Conservation (phyloP, 2,113 vertebrate genomes). For the Cottus gobio region DNA sequence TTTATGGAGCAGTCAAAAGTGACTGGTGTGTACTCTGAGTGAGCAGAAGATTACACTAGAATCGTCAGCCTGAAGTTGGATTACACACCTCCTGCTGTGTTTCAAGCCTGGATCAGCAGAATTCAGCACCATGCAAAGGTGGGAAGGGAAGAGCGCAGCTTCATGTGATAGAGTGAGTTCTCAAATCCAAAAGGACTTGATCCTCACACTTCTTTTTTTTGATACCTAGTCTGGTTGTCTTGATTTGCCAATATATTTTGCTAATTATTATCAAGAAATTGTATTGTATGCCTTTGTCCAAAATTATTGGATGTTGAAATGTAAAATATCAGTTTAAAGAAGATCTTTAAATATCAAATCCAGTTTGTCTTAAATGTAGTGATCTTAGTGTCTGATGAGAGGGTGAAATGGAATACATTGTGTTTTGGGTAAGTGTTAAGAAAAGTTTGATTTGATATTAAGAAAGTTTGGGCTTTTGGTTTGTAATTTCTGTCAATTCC, state of each 20-base stretch:
- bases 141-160: not conserved
- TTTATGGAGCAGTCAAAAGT: conserved; percentile 65
- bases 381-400: not conserved
- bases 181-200: conserved; percentile 13
- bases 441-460: not conserved
- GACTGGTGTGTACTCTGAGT: conserved; percentile 66
- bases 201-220: conserved; percentile 2
- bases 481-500: not conserved
- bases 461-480: not conserved
- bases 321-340: not conserved
- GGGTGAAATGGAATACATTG: not conserved
- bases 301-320: not conserved
- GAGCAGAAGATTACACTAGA: conserved; percentile 66
- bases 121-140: conserved; percentile 47
- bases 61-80: conserved; percentile 66
- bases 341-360: not conserved
- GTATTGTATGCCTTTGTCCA: no score
- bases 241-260: not conserved
- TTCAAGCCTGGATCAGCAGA: conserved; percentile 65
- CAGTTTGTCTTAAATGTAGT: not conserved
- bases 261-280: conserved; percentile 1
- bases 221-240: not conserved
- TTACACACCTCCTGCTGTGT: conserved; percentile 74
- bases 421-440: not conserved
- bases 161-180: not conserved